phyloP scores from a whole-genome alignment of 2,888 invertebrate species.

The Perithous albicinctus region DNA sequence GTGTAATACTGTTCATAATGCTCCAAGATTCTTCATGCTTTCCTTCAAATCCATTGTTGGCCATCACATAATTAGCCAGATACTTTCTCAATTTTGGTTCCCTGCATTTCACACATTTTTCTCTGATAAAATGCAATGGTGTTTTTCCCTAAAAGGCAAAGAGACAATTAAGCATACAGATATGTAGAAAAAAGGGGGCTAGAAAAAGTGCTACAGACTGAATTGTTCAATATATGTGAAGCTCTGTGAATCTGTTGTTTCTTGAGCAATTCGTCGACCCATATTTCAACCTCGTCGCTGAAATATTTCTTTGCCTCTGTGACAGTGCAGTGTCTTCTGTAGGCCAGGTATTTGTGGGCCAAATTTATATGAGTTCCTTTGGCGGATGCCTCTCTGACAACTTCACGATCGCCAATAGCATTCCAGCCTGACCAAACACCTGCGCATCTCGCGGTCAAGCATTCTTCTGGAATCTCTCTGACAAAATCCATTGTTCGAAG shows the following conservation, averaged over 20 bases:
- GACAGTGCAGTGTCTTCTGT: constrained; percentile 86
- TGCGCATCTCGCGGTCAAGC: constrained; percentile 86
- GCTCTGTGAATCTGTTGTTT: constrained; percentile 89
- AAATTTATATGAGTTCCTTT: constrained; percentile 88
- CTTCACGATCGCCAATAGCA: constrained; percentile 87
- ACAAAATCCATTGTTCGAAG: constrained; percentile 68
- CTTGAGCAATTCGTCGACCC: constrained; percentile 88
- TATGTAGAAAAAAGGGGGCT: neutral
- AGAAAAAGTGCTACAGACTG: constrained; percentile 77
- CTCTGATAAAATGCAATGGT: constrained; percentile 86
- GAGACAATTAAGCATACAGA: constrained; percentile 22
- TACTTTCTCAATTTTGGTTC: constrained; percentile 88
- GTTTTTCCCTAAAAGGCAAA: constrained; percentile 84
- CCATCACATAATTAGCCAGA: constrained; percentile 88
- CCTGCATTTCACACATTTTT: constrained; percentile 87
- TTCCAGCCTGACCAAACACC: constrained; percentile 89
- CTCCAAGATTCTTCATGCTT: constrained; percentile 83
- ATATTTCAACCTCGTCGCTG: constrained; percentile 86
- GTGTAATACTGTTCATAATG: constrained; percentile 82
- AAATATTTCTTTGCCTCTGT: constrained; percentile 84
- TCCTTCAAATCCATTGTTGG: constrained; percentile 83
- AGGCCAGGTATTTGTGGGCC: constrained; percentile 87
- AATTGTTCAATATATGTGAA: constrained; percentile 88
- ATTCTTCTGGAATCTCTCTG: constrained; percentile 86
- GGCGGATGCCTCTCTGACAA: constrained; percentile 89